Evolutionary conservation across 2,797 vertebrate genomes (phyloP), one percentile per base, ranked within the genome.

Genomic region (Linurgus olivaceus): DNA sequence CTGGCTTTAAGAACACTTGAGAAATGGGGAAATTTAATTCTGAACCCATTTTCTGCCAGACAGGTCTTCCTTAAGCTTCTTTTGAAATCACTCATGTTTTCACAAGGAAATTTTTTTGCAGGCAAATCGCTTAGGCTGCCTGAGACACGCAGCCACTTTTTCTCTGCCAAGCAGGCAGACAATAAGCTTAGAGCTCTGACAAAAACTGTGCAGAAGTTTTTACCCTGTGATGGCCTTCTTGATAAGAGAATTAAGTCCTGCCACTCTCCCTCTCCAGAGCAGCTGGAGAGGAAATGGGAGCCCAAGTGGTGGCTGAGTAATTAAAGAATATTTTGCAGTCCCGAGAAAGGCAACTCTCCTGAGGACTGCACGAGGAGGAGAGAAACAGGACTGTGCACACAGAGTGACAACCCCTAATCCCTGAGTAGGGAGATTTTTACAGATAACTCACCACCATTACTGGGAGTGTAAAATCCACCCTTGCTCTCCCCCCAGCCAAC

Each of bases 1-100:
- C 82, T 81, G 93, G 62, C 90, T 90, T 84, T 85, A 88, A 88
- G 66, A 94, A 94, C 3, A 16, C 59, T 87, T 86, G 55, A 93
- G 85, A 91, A 95, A 84, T 6, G 42, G 90, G 52, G 48, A 88
- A 90, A 93, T 94, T 87, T 93, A 94, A 91, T 94, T 94, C 87
- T 1, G 28, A 85, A 93, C 79, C 80, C 76, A 50, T 91, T 94
- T 90, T 86, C 86, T 86, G 71, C 92, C 95, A 93, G 90, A 68
- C 78, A 88, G 88, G 94, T 81, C 94, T 80, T 89, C 77, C 80
- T 67, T 86, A 93, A 95, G 94, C 88, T 95, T 93, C 95, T 95
- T 96, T 90, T 79, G 67, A 86, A 95, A 90, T 84, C 91, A 47
- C 38, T 91, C 85, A 67, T 88, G 85, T 93, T 96, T 95, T 94